A percentile compares a stretch with the other conserved stretches of the same genome.
Evolutionary conservation across 2,888 invertebrate species (phyloP).

Genomic region (Harpalus rubripes): DNA sequence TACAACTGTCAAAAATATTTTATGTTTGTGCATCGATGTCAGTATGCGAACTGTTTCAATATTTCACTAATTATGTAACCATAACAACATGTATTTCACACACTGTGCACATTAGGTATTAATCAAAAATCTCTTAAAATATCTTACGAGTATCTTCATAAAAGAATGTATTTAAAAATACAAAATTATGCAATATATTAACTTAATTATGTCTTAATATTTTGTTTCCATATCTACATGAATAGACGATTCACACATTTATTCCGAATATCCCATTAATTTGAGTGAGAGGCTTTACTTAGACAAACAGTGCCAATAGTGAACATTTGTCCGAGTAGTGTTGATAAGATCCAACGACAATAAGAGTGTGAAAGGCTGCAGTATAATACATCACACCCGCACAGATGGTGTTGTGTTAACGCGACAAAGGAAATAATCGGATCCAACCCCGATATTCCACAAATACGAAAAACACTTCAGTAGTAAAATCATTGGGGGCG

Average conservation of each 20-base stretch:
- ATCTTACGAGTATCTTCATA: too few species aligned
- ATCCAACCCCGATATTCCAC: constrained; percentile 7
- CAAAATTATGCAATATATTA: too few species aligned
- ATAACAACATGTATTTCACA: too few species aligned
- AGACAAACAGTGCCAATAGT: constrained; percentile 11
- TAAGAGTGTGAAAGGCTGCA: neutral
- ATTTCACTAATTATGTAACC: too few species aligned
- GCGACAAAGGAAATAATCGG: constrained; percentile 22
- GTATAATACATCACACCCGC: constrained; percentile 16
- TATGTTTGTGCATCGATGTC: too few species aligned
- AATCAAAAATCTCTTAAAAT: too few species aligned
- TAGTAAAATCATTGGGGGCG: constrained; percentile 12
- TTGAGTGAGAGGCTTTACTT: neutral
- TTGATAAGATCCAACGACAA: constrained; percentile 30
- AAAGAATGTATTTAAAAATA: too few species aligned
- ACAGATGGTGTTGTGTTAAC: constrained; percentile 24
- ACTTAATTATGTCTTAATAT: too few species aligned
- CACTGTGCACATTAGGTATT: too few species aligned
- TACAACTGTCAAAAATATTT: too few species aligned
- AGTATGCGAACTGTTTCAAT: too few species aligned
- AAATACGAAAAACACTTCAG: constrained; percentile 5
- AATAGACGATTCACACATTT: neutral
- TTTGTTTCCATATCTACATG: neutral
- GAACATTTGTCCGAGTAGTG: neutral
- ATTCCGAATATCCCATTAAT: neutral